These are phyloP conservation scores for Alentia gelatinosa DNA, from an alignment of 2,888 invertebrate species.

Conservation along the genomic window DNA sequence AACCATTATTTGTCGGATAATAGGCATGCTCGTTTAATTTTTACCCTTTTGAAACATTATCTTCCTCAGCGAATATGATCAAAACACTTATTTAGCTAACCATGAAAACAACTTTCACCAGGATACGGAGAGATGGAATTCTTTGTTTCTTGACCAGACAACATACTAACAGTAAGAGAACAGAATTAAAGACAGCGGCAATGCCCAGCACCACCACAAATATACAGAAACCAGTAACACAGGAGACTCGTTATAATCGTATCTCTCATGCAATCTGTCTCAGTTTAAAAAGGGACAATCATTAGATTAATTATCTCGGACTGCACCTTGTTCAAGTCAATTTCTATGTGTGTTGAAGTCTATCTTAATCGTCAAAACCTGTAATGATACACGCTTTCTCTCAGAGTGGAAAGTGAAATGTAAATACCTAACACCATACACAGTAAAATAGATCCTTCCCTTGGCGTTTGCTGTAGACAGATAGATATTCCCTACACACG, in stretches of 20 bases:
- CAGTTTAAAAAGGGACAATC: not conserved
- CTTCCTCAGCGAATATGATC: not conserved
- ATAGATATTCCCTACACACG: not conserved
- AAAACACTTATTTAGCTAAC: not conserved
- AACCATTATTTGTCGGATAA: not conserved
- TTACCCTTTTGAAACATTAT: not conserved
- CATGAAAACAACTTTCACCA: not conserved
- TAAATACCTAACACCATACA: not conserved
- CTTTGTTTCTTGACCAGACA: not conserved
- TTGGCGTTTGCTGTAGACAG: too few relatives aligned
- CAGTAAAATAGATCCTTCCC: not conserved
- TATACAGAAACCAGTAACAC: not conserved
- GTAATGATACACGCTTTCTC: not conserved
- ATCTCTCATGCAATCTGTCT: not conserved
- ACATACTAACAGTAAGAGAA: not conserved
- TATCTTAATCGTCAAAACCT: not conserved
- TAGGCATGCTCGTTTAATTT: not conserved
- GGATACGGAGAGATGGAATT: not conserved
- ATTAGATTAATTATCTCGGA: too few relatives aligned
- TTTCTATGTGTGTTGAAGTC: not conserved
- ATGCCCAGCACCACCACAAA: not conserved
- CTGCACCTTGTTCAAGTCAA: not conserved
- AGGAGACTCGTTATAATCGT: not conserved
- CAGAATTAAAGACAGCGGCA: not conserved
- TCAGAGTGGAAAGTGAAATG: not conserved